Base-by-base conservation (phyloP, 1,140 invertebrate species). In the Druon quercuslanigerum region DNA sequence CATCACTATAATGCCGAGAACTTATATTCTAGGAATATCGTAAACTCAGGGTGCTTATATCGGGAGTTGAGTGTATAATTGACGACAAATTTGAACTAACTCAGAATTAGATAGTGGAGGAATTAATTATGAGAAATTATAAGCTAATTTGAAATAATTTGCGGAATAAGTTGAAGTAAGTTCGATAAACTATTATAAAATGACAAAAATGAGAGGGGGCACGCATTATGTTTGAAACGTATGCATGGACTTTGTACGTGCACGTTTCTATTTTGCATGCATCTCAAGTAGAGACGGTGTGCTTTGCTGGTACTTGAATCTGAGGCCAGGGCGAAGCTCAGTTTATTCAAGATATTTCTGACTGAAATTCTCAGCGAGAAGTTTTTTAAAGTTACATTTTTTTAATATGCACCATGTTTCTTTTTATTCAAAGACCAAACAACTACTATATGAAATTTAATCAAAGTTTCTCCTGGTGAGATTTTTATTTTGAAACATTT, bases 261-360 rank as follows among this genome's bases (percentile, higher is more conserved):
- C 25, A 66, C n/a, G 16, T 33, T 66, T 66, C 60, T 66, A 40
- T 66, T 66, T 66, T 66, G 60, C 60, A 40, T 66, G 60, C 60
- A 66, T 66, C 60, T 66, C 60, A 66, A 66, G 60, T 46, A 66
- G 60, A 66, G 20, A 66, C 33, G 60, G 33, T n/a, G 60, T 11
- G 40, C 40, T 46, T 46, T 46, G 40, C 6, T 8, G 40, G 9
- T 46, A 66, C 60, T 66, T 66, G 60, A 66, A 66, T 66, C 60
- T 40, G 60, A 66, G 60, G 25, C 33, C 60, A 66, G 60, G 60
- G 60, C 40, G 14, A 66, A 25, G 33, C 33, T 40, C 33, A 66
- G 60, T 40, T 66, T 66, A 66, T 66, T 66, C 60, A 66, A 46
- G 60, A 66, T 25, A 66, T 66, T 66, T 66, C 60, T 66, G 60